A percentile compares a stretch with the other conserved stretches of the same genome.
Evolutionary conservation across 2,888 invertebrate genomes (phyloP).

Genomic region (Polydrusus pterygomalis): DNA sequence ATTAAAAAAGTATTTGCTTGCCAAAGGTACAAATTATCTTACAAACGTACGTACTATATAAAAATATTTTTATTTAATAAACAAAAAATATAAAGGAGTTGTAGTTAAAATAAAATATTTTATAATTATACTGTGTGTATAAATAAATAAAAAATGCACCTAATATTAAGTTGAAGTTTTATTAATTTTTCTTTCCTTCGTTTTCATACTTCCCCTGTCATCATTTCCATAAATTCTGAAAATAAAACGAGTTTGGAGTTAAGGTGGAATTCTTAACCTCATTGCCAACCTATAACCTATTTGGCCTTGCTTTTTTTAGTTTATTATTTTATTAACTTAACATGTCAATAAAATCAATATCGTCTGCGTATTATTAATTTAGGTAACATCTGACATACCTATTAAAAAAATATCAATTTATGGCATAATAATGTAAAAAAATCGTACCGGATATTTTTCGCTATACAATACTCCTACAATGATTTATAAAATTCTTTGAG

Average conservation of each 20-base stretch:
- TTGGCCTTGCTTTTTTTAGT: too few relatives aligned
- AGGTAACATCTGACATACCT: too few relatives aligned
- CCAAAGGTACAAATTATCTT: slow-evolving; percentile 52
- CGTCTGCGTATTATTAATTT: too few relatives aligned
- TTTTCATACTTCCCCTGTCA: slow-evolving; percentile 85
- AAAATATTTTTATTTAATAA: slow-evolving; percentile 49
- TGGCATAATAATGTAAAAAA: too few relatives aligned
- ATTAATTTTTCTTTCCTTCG: neutral
- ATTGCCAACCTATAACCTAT: too few relatives aligned
- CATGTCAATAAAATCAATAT: too few relatives aligned
- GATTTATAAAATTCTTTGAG: too few relatives aligned
- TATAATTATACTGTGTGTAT: slow-evolving; percentile 57
- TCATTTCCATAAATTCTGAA: slow-evolving; percentile 97
- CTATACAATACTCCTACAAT: too few relatives aligned
- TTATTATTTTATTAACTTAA: too few relatives aligned
- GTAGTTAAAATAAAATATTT: slow-evolving; percentile 52
- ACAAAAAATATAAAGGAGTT: slow-evolving; percentile 44
- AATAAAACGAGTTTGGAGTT: slow-evolving; percentile 60
- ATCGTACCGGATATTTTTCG: too few relatives aligned
- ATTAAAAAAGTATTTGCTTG: slow-evolving; percentile 32
- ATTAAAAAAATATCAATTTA: too few relatives aligned
- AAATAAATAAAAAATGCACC: slow-evolving; percentile 59
- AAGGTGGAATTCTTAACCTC: too few relatives aligned
- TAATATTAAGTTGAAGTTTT: slow-evolving; percentile 29
- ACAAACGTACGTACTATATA: slow-evolving; percentile 45